These are phyloP conservation scores for Stictocephala bisonia DNA, from an alignment of 2,888 invertebrate genomes.

Conservation along the genomic window DNA sequence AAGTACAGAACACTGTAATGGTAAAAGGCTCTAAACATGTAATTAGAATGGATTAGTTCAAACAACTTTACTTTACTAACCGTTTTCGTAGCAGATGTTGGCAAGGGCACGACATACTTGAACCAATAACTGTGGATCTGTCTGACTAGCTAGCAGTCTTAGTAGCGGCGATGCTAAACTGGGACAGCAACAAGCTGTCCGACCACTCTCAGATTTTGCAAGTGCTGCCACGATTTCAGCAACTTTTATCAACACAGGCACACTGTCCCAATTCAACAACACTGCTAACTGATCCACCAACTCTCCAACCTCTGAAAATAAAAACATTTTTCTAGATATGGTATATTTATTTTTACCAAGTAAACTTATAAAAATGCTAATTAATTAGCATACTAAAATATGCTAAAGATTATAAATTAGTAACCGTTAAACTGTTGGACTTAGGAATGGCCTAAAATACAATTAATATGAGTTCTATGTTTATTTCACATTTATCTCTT, in stretches of 20 bases:
- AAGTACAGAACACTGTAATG: too few relatives aligned
- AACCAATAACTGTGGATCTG: constrained; percentile 67
- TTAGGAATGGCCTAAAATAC: too few relatives aligned
- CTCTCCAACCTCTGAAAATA: constrained; percentile 50
- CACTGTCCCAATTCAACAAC: constrained; percentile 52
- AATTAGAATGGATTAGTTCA: too few relatives aligned
- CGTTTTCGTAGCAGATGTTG: constrained; percentile 90
- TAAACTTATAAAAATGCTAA: too few relatives aligned
- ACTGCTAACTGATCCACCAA: constrained; percentile 48
- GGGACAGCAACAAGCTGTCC: constrained; percentile 64
- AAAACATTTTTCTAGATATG: too few relatives aligned
- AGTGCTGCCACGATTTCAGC: constrained; percentile 84
- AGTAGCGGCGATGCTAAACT: constrained; percentile 53
- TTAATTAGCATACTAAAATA: too few relatives aligned
- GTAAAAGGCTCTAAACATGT: too few relatives aligned
- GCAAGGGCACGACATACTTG: constrained; percentile 87
- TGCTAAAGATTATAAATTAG: too few relatives aligned
- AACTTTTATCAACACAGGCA: constrained; percentile 64
- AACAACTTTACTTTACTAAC: constrained; percentile 66
- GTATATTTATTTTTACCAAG: too few relatives aligned
- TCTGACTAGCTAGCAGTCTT: constrained; percentile 50
- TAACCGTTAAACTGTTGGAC: too few relatives aligned
- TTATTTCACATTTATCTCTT: too few relatives aligned
- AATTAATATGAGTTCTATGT: too few relatives aligned
- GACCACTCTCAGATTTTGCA: constrained; percentile 80